These are phyloP conservation scores for Triplophysa rosa DNA, from an alignment of 2,113 vertebrate species.

Conservation along the genomic window DNA sequence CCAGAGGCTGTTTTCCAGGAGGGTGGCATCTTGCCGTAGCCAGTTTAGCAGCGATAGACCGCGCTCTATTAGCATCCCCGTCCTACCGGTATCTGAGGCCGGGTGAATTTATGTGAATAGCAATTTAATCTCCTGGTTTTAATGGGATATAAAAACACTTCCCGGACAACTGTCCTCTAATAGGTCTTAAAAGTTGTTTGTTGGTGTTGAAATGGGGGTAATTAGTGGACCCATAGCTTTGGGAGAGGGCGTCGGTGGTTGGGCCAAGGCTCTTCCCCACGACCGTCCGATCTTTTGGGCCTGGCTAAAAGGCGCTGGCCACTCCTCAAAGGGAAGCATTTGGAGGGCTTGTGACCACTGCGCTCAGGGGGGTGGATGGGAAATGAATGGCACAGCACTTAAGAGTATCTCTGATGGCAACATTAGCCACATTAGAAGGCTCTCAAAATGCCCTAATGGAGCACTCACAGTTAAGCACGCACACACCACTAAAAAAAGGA, in stretches of 20 bases:
- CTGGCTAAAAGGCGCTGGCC: conserved; percentile 61
- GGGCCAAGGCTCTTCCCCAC: conserved; percentile 51
- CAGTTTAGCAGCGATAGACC: conserved; percentile 50
- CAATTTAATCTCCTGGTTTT: conserved; percentile 60
- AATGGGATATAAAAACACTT: conserved; percentile 62
- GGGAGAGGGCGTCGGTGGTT: conserved; percentile 55
- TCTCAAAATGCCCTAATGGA: conserved; percentile 65
- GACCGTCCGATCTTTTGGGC: conserved; percentile 56
- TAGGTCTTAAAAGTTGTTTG: conserved; percentile 64
- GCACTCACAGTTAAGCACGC: conserved; percentile 40
- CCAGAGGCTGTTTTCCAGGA: conserved; percentile 48
- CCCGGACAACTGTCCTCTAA: conserved; percentile 61
- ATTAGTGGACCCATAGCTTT: conserved; percentile 60
- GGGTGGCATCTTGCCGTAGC: conserved; percentile 49
- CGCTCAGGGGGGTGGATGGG: conserved; percentile 47
- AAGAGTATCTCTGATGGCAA: conserved; percentile 59
- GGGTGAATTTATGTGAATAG: conserved; percentile 59
- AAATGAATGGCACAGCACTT: conserved; percentile 64
- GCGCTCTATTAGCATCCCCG: conserved; percentile 53
- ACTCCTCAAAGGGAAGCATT: conserved; percentile 57
- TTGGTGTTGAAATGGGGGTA: conserved; percentile 59
- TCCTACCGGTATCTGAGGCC: conserved; percentile 52
- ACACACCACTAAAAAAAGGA: conserved; percentile 44
- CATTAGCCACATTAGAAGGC: conserved; percentile 61
- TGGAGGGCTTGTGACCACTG: conserved; percentile 58